Evolutionary conservation across 2,797 vertebrate genomes (phyloP), one percentile per base, ranked within the genome.

Genomic region (Phataginus tricuspis): DNA sequence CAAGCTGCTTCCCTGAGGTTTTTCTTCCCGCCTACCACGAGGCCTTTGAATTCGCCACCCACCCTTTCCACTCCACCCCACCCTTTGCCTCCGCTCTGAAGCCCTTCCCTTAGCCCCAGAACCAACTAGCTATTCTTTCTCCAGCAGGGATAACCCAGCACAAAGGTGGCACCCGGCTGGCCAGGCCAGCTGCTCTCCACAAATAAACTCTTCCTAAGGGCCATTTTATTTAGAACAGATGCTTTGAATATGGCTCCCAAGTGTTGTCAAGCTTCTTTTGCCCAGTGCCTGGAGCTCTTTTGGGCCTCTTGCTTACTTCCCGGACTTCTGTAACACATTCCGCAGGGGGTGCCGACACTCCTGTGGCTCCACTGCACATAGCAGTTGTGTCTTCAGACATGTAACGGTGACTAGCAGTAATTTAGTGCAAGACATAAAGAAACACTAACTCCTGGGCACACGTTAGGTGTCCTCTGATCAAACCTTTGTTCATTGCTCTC

Each of bases 111-210:
- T 1, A 4, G 23, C 12, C 9, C 83, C 34, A 10, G 37, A 25
- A 19, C 45, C 75, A 37, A 11, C 23, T 18, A 39, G 5, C 4
- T 16, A 34, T 11, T 3, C 63, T 25, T 90, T 42, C 31, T 80
- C 55, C 12, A n/a, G 77, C 68, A 64, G 37, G 2, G 8, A n/a
- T 34, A 12, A 3, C 14, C 23, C 8, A 2, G 39, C 23, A 14
- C 7, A 9, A 4, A n/a, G 4, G 0, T 9, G 10, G 49, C 4
- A 5, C 63, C 39, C 0, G 19, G n/a, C 42, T 5, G 2, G 55
- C 21, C 57, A n/a, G 77, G n/a, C 37, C 39, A 4, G 4, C 39
- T 34, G 51, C 55, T 79, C 4, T 14, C 66, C 31, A 49, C 34
- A 72, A 25, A 13, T 2, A 3, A 16, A 4, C 34, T n/a, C 51